These are phyloP conservation scores for Athalia rosae DNA, from an alignment of 2,888 invertebrate genomes.

Conservation along the genomic window DNA sequence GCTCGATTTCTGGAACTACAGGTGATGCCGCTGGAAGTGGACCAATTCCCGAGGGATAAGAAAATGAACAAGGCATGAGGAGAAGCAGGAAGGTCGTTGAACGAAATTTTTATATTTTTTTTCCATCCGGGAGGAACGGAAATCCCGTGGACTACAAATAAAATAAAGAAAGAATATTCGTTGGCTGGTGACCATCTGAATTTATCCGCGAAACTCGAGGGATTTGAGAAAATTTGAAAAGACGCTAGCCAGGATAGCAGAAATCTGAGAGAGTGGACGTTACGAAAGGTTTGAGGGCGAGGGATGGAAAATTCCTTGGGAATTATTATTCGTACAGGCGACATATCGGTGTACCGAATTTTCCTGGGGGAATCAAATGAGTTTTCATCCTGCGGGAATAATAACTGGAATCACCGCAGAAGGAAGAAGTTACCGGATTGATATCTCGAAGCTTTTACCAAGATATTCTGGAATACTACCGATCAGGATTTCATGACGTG, in stretches of 20 bases:
- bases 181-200: not conserved
- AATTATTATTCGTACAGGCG: no score
- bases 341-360: no score
- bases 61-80: not conserved
- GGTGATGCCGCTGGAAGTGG: not conserved
- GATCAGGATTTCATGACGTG: no score
- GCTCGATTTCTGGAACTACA: not conserved
- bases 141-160: not conserved
- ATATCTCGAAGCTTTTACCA: no score
- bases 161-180: not conserved
- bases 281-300: not conserved
- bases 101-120: not conserved
- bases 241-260: constrained; percentile 4
- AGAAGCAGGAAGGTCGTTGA: not conserved
- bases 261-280: constrained; percentile 7
- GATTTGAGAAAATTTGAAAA: constrained; percentile 37
- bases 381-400: no score
- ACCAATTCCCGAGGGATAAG: not conserved
- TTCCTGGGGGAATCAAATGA: no score
- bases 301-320: not conserved
- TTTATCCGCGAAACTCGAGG: constrained; percentile 12
- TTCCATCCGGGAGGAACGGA: no score
- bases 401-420: no score
- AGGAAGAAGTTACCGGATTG: no score
- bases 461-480: no score